Conservation (phyloP, 2,888 invertebrate genomes). For the Acleris literana region DNA sequence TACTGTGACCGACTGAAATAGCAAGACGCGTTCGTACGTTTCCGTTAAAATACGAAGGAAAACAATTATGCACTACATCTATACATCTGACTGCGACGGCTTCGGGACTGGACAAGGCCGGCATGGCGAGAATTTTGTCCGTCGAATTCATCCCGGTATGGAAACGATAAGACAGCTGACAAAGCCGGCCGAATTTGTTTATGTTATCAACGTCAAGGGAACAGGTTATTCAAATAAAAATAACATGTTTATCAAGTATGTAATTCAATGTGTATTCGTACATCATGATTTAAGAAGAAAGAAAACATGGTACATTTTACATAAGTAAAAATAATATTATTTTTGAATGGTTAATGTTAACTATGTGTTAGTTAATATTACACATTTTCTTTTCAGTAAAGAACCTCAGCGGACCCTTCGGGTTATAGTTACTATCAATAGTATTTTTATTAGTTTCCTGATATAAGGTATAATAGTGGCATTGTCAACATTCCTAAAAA, state of each 20-base stretch:
- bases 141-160: too few species aligned
- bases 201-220: background rate
- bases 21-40: too few species aligned
- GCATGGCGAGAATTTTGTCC: too few species aligned
- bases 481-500: constrained; percentile 22
- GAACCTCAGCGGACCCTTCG: constrained; percentile 7
- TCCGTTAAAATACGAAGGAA: too few species aligned
- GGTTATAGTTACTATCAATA: constrained; percentile 8
- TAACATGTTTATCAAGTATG: constrained; percentile 52
- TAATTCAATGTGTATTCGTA: constrained; percentile 78
- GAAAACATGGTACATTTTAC: constrained; percentile 76
- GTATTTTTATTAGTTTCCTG: constrained; percentile 1
- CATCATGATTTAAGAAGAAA: constrained; percentile 76
- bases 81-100: too few species aligned
- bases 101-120: too few species aligned
- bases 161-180: too few species aligned
- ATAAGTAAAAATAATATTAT: constrained; percentile 65
- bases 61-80: too few species aligned
- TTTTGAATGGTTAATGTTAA: constrained; percentile 52
- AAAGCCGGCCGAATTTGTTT: too few species aligned
- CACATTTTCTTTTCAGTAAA: constrained; percentile 22
- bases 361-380: constrained; percentile 24
- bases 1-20: too few species aligned
- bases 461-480: constrained; percentile 5
- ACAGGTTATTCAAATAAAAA: constrained; percentile 41